Evolutionary conservation across 2,113 vertebrate species (phyloP).

Genomic region (Cyprinodon tularosa): DNA sequence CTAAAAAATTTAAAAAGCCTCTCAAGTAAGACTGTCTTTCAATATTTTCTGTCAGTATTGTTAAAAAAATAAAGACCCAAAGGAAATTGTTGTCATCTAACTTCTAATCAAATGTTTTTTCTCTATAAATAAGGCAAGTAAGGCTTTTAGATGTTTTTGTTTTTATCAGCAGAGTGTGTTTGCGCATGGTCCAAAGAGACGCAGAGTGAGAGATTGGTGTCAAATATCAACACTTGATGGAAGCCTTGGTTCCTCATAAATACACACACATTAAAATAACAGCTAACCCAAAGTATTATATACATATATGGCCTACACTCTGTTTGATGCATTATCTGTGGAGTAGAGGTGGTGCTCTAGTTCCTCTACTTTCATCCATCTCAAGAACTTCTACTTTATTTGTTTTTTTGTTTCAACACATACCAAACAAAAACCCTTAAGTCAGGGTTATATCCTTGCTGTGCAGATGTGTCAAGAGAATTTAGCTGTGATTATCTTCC

Average conservation of each 20-base stretch:
- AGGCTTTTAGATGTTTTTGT: slow-evolving; percentile 17
- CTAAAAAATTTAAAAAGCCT: slow-evolving; percentile 49
- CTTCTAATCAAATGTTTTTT: slow-evolving; percentile 46
- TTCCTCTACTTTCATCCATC: slow-evolving; percentile 28
- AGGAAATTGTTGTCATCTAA: slow-evolving; percentile 30
- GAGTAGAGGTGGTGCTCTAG: slow-evolving; percentile 12
- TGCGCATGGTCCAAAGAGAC: slow-evolving; percentile 45
- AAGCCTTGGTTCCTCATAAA: slow-evolving; percentile 12
- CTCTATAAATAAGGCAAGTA: slow-evolving; percentile 34
- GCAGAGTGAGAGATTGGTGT: slow-evolving; percentile 68
- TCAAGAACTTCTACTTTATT: slow-evolving; percentile 8
- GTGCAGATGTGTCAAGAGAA: neutral
- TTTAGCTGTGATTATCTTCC: neutral
- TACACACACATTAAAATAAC: neutral
- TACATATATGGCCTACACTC: slow-evolving; percentile 1
- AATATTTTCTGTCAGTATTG: slow-evolving; percentile 25
- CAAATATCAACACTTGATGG: slow-evolving; percentile 58
- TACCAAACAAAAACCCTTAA: neutral
- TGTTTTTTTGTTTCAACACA: slow-evolving; percentile 7
- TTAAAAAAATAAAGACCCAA: slow-evolving; percentile 27
- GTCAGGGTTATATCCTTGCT: neutral
- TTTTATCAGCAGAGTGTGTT: slow-evolving; percentile 22
- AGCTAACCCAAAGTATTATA: slow-evolving; percentile 1
- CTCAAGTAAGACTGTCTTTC: slow-evolving; percentile 31
- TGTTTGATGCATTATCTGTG: slow-evolving; percentile 44